phyloP scores from a whole-genome alignment of 2,113 vertebrate genomes.

The Chaetops frenatus region DNA sequence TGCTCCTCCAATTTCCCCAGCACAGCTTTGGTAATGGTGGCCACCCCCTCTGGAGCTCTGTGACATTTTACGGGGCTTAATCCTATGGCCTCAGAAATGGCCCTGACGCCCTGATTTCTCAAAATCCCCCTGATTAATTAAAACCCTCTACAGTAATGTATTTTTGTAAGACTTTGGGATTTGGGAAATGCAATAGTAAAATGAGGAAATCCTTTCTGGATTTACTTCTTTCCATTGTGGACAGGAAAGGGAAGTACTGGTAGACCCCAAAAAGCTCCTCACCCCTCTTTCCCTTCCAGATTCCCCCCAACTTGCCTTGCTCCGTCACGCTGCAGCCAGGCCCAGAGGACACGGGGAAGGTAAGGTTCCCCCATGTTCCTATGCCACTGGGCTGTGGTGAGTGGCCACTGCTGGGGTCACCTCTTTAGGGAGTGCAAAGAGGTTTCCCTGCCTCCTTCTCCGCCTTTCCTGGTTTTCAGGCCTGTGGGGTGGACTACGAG shows the following conservation, averaged over 20 bases:
- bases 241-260: neutral
- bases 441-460: neutral
- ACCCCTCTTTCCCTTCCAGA: conserved; percentile 62
- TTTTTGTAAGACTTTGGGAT: neutral
- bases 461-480: conserved; percentile 63
- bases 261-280: neutral
- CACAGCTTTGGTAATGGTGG: neutral
- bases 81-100: neutral
- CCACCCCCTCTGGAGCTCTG: neutral
- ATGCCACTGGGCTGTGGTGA: neutral
- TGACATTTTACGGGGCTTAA: neutral
- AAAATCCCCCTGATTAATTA: neutral
- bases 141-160: neutral
- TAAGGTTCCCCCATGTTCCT: neutral
- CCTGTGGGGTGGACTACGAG: conserved; percentile 97
- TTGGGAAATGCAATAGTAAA: neutral
- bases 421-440: neutral
- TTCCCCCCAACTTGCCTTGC: conserved; percentile 90
- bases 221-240: neutral
- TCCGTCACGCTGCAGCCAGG: conserved; percentile 94
- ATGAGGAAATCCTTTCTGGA: neutral
- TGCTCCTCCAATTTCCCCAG: rapidly evolving
- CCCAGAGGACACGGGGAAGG: conserved; percentile 94
- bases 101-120: neutral
- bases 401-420: neutral